Conservation (phyloP, 2,888 invertebrate genomes). For the Mycalesis mineus region DNA sequence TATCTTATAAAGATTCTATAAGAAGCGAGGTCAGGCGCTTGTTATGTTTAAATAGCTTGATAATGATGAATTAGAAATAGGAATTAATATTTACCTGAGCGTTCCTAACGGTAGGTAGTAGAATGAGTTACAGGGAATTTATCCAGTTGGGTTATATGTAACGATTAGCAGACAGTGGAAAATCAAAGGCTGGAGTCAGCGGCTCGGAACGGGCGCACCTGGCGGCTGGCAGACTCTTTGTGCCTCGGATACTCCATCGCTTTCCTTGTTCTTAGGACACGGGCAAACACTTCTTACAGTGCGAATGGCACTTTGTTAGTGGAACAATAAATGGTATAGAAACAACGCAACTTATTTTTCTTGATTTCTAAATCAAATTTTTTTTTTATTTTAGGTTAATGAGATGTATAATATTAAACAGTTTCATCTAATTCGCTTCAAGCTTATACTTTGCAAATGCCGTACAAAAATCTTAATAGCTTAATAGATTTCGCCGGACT, state of each 20-base stretch:
- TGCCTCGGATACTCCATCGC: conserved; percentile 1
- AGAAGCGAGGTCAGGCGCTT: too few species aligned
- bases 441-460: too few species aligned
- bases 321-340: background rate
- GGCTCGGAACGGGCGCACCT: conserved; percentile 25
- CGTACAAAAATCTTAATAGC: too few species aligned
- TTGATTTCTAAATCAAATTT: too few species aligned
- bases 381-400: too few species aligned
- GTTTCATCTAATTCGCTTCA: too few species aligned
- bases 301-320: background rate
- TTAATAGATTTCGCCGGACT: too few species aligned
- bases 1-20: too few species aligned
- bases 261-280: background rate
- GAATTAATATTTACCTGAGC: too few species aligned
- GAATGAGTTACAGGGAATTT: background rate
- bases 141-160: conserved; percentile 40
- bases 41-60: too few species aligned
- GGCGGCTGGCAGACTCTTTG: background rate
- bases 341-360: background rate
- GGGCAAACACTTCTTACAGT: background rate
- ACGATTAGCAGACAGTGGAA: conserved; percentile 41
- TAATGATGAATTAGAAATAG: too few species aligned
- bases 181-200: conserved; percentile 40
- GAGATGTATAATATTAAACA: too few species aligned
- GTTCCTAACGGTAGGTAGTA: background rate